Evolutionary conservation across 2,888 invertebrate genomes (phyloP), one percentile per base, ranked within the genome.

Genomic region (Cerastis rubricosa): DNA sequence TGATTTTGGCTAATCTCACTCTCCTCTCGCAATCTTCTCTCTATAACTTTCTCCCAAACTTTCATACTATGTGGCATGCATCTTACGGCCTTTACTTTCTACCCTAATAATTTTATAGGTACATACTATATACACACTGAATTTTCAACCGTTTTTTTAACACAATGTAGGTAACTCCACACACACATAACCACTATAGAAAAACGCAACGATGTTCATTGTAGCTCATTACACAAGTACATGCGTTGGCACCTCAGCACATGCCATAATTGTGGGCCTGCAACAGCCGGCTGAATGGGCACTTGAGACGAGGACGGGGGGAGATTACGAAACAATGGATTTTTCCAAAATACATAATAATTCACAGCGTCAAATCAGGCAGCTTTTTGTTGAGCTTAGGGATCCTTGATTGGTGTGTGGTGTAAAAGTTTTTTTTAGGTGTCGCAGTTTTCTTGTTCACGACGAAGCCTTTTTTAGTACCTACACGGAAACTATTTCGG

Each of bases 281-380:
- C 83, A 84, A 93, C 93, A 92, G 92, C 90, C 92, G 74, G 78
- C 90, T 91, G 90, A 89, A 90, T 88, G 88, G 90, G 90, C 93
- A 90, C 95, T 95, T 87, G 88, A 94, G 85, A 92, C 92, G 89
- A 95, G 95, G 83, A 91, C 92, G 83, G 91, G 95, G 95, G 95
- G 95, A 94, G 96, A 96, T 96, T 94, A 95, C 94, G 93, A 96
- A 96, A 96, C 96, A 96, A 96, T 96, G 89, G 94, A 93, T 93
- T 95, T 88, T 95, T 95, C 94, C 96, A 94, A 96, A 96, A 96
- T 96, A 96, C 96, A 96, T 96, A 96, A 96, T 96, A 96, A 96
- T 94, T 94, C 94, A 93, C 92, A 91, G 93, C 95, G 95, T 95
- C 95, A 95, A 96, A 96, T 95, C 95, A 93, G 93, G 92, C 91